phyloP scores from a whole-genome alignment of 2,888 invertebrate species.

The Chaitophorus viminalis region DNA sequence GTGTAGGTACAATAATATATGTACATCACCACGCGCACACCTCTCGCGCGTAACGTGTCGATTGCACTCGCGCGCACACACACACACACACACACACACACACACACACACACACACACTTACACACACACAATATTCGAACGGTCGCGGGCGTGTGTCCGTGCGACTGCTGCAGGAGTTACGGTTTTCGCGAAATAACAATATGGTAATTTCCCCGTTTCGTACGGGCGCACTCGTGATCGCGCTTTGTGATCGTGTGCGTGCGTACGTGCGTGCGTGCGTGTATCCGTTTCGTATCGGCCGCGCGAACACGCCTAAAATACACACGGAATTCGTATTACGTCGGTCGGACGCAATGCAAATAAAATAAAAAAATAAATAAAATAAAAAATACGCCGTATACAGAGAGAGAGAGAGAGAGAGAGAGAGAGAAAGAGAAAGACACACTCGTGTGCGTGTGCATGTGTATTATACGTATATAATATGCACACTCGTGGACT shows the following conservation, averaged over 20 bases:
- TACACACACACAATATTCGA: too few species aligned
- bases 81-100: too few species aligned
- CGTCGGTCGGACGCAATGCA: neutral
- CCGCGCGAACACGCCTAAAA: conserved; percentile 40
- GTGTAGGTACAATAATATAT: neutral
- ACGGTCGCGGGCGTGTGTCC: neutral
- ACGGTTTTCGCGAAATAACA: conserved; percentile 20
- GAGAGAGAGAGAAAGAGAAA: too few species aligned
- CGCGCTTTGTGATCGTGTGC: neutral
- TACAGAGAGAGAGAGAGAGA: neutral
- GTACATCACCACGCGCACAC: neutral
- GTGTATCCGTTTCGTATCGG: conserved; percentile 31
- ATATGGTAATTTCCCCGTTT: conserved; percentile 38
- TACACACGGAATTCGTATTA: conserved; percentile 32
- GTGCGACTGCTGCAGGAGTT: neutral
- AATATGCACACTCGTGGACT: neutral
- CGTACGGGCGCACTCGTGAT: neutral
- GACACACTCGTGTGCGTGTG: neutral
- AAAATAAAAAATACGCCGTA: neutral
- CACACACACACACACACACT: too few species aligned
- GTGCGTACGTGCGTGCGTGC: neutral
- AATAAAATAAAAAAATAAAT: neutral
- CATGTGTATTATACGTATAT: too few species aligned
- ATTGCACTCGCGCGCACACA: neutral
- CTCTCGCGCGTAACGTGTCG: neutral